Base-by-base conservation (phyloP, 2,113 vertebrate genomes). In the Sceloporus undulatus region DNA sequence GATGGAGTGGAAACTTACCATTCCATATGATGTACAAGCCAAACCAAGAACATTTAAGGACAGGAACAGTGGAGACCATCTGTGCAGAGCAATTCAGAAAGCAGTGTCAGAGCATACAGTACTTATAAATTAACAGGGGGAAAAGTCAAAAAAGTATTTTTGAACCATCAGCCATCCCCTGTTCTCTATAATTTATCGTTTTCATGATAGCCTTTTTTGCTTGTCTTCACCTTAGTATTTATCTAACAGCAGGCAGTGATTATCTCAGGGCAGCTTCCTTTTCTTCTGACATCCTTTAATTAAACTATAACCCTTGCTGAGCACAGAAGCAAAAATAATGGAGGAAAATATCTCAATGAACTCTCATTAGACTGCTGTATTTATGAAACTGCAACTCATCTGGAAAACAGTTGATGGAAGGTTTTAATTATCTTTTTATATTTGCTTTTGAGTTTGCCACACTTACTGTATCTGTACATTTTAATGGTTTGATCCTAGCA, bases 251-350 rank as follows among this genome's bases (percentile, higher is more conserved):
- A 91, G 92, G 92, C 11, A 9, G 82, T 42, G 76, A 93, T 94
- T 92, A 91, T 92, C 91, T 92, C 2, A 0, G 88, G 90, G 85
- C 90, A 93, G 89, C 38, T 16, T 92, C 92, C 86, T 29, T n/a
- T 91, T 94, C 88, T 90, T 93, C 75, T 94, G 93, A 94, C 93
- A 93, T 93, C 87, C 90, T 90, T 92, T 95, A 94, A 96, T 96
- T 96, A 96, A 95, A 94, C 89, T 88, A 68, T 90, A 94, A 89
- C 93, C 92, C 90, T 92, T 92, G 89, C 92, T 88, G 89, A 86
- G 89, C 84, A 70, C 48, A 84, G 89, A 89, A 91, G 66, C 92
- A 91, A 91, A 94, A 92, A 93, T 74, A 87, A 89, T 62, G 82
- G 71, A 92, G 78, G 52, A 38, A 59, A 88, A 82, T 88, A 0